Evolutionary conservation across 2,113 vertebrate genomes (phyloP).

Genomic region (Mugil cephalus): DNA sequence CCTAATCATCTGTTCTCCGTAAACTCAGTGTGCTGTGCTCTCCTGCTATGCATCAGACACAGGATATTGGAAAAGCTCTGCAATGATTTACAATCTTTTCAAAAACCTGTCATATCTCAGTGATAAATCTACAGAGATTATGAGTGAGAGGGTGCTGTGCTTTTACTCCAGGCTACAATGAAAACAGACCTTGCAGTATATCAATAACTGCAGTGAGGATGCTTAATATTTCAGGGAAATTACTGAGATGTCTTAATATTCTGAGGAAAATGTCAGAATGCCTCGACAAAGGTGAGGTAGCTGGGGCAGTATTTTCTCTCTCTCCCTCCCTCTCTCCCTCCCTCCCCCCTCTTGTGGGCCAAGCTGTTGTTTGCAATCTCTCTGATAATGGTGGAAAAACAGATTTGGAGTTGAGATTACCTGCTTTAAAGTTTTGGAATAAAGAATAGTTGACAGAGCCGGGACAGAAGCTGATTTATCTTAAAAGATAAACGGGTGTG

Average conservation of each 20-base stretch:
- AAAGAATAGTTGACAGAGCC: slow-evolving; percentile 9
- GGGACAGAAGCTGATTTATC: slow-evolving; percentile 53
- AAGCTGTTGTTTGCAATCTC: slow-evolving; percentile 7
- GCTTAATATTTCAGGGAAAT: slow-evolving; percentile 64
- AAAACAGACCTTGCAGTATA: slow-evolving; percentile 61
- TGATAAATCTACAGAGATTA: slow-evolving; percentile 70
- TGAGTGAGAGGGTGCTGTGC: slow-evolving; percentile 51
- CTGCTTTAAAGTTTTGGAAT: slow-evolving; percentile 17
- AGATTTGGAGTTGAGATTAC: slow-evolving; percentile 27
- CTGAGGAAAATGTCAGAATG: slow-evolving; percentile 23
- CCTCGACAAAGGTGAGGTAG: slow-evolving; percentile 16
- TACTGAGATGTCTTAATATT: slow-evolving; percentile 62
- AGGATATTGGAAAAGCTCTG: slow-evolving; percentile 68
- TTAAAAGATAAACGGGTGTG: slow-evolving; percentile 27
- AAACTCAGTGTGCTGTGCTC: slow-evolving; percentile 29
- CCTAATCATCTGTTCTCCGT: slow-evolving; percentile 38
- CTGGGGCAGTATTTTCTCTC: slow-evolving; percentile 14
- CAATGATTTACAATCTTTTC: slow-evolving; percentile 71
- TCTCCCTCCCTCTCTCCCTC: slow-evolving; percentile 1
- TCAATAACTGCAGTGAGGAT: slow-evolving; percentile 60
- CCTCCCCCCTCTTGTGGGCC: slow-evolving; percentile 41
- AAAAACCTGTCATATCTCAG: slow-evolving; percentile 54
- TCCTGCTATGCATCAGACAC: slow-evolving; percentile 52
- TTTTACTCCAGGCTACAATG: slow-evolving; percentile 66
- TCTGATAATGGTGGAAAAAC: slow-evolving; percentile 6